Evolutionary conservation across 2,113 vertebrate species (phyloP).

Genomic region (Kryptolebias marmoratus): DNA sequence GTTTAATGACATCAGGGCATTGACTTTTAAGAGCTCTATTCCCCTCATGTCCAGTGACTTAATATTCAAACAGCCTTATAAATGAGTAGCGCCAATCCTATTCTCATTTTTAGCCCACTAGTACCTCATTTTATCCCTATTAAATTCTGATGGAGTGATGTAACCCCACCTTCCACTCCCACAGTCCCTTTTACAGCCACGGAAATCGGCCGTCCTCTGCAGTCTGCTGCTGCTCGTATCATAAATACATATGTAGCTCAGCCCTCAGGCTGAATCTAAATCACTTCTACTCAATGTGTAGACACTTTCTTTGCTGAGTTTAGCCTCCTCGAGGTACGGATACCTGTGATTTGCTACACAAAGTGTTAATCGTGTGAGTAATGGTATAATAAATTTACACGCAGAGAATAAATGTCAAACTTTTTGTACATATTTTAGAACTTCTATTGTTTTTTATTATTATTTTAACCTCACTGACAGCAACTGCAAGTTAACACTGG

Average conservation of each 20-base stretch:
- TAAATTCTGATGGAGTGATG: slow-evolving; percentile 55
- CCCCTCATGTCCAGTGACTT: slow-evolving; percentile 52
- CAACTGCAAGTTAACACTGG: too few species aligned
- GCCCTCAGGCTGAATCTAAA: slow-evolving; percentile 30
- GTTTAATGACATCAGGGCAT: slow-evolving; percentile 62
- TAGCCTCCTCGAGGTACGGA: background rate
- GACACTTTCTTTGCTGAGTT: background rate
- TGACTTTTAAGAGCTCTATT: slow-evolving; percentile 57
- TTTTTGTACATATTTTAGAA: too few species aligned
- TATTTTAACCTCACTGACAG: too few species aligned
- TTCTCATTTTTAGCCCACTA: slow-evolving; percentile 46
- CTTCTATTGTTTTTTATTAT: too few species aligned
- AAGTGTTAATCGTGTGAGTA: background rate
- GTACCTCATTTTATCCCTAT: slow-evolving; percentile 64
- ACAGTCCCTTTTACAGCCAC: slow-evolving; percentile 28
- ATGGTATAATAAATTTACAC: too few species aligned
- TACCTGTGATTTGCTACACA: background rate
- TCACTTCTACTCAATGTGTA: slow-evolving; percentile 12
- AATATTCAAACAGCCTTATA: slow-evolving; percentile 66
- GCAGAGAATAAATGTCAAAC: too few species aligned
- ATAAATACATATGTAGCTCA: slow-evolving; percentile 45
- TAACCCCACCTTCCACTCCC: slow-evolving; percentile 27
- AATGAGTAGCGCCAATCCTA: slow-evolving; percentile 50
- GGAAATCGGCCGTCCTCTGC: slow-evolving; percentile 32
- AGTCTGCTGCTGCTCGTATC: slow-evolving; percentile 34